Conservation (phyloP, 2,888 invertebrate species). For the Cephus sareptanus region DNA sequence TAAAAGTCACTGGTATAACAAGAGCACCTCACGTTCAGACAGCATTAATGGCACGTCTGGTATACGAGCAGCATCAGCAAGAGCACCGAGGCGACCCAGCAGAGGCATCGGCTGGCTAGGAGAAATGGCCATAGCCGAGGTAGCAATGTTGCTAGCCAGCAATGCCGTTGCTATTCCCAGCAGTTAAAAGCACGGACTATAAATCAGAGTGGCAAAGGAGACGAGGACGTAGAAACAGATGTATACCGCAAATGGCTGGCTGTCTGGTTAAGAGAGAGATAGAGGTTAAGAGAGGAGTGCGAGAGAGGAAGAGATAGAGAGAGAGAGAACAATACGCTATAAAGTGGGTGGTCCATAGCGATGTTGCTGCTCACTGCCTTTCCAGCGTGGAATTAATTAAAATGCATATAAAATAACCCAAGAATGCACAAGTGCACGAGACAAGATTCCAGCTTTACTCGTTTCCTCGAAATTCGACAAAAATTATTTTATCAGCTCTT, state of each 20-base stretch:
- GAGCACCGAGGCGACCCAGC: not conserved
- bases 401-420: slow-evolving; percentile 54
- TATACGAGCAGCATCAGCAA: not conserved
- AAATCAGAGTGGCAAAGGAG: slow-evolving; percentile 45
- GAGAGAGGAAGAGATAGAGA: slow-evolving; percentile 11
- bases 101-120: not conserved
- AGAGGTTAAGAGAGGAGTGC: slow-evolving; percentile 13
- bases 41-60: not conserved
- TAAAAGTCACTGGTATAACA: slow-evolving; percentile 11
- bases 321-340: slow-evolving; percentile 31
- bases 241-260: slow-evolving; percentile 46
- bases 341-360: slow-evolving; percentile 38
- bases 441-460: slow-evolving; percentile 20
- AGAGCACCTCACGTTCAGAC: not conserved
- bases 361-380: slow-evolving; percentile 48
- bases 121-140: not conserved
- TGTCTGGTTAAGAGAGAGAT: slow-evolving; percentile 17
- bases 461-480: slow-evolving; percentile 45
- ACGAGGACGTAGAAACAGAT: slow-evolving; percentile 45
- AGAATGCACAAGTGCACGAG: slow-evolving; percentile 16
- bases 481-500: slow-evolving; percentile 36
- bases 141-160: not conserved
- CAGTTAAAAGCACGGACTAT: slow-evolving; percentile 46
- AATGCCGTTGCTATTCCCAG: slow-evolving; percentile 21
- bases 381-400: slow-evolving; percentile 53